A percentile compares a stretch with the other conserved stretches of the same genome.
Conservation (phyloP, 2,113 vertebrate species). For the Glaucidium brasilianum region DNA sequence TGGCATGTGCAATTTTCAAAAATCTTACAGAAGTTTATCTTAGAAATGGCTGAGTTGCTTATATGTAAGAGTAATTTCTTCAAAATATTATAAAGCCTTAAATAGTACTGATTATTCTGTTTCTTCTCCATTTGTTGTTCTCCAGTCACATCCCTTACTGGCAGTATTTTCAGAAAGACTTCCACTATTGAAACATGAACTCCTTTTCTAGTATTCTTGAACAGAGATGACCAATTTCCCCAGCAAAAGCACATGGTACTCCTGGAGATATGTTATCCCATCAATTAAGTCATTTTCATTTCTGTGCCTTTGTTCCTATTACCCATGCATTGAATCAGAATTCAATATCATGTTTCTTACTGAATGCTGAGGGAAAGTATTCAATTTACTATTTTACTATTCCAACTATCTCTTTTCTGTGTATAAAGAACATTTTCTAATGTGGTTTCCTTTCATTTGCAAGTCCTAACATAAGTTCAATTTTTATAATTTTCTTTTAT, state of each 20-base stretch:
- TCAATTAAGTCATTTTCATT: not conserved
- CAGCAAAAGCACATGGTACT: not conserved
- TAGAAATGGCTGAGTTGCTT: not conserved
- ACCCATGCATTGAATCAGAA: not conserved
- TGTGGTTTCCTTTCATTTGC: not conserved
- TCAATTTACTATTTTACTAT: not conserved
- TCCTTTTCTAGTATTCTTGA: not conserved
- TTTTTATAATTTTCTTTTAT: not conserved
- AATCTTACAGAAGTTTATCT: not conserved
- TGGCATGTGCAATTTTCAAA: not conserved
- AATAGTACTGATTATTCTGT: not conserved
- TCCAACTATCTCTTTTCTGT: not conserved
- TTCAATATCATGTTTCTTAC: not conserved
- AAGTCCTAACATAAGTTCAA: not conserved
- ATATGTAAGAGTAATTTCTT: not conserved
- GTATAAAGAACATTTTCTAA: not conserved
- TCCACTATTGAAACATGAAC: not conserved
- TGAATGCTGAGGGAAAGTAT: not conserved
- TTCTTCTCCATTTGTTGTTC: not conserved
- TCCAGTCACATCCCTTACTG: not conserved
- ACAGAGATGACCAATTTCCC: not conserved
- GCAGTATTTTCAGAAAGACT: not conserved
- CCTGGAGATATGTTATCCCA: not conserved
- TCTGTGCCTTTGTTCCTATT: not conserved
- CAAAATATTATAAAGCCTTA: not conserved